Percentiles rank a stretch among this genome's conserved stretches.
phyloP scores from a whole-genome alignment of 2,113 vertebrate genomes.

The Phoenicopterus ruber region DNA sequence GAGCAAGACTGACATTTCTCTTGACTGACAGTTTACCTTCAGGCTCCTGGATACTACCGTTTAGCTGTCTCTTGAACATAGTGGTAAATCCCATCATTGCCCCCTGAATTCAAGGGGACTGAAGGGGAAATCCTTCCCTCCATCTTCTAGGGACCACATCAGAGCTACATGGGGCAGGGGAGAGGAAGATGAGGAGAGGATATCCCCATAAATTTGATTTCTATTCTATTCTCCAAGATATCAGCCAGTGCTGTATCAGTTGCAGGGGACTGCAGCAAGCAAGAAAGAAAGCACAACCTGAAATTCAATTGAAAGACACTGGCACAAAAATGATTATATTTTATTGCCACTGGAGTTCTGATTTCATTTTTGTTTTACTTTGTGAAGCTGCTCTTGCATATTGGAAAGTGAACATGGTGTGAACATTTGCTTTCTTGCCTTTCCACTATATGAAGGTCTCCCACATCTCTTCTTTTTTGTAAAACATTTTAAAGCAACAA shows the following conservation, averaged over 20 bases:
- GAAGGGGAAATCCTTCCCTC: neutral
- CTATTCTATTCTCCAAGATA: neutral
- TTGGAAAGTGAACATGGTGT: neutral
- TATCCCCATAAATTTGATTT: neutral
- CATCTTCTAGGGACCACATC: neutral
- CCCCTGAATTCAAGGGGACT: neutral
- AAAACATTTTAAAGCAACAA: neutral
- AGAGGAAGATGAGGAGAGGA: neutral
- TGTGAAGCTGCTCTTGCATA: neutral
- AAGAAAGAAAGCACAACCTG: neutral
- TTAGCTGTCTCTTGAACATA: neutral
- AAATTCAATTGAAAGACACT: neutral
- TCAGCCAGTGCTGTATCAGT: neutral
- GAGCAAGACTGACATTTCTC: neutral
- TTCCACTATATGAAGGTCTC: neutral
- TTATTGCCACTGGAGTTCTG: neutral
- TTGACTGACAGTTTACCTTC: neutral
- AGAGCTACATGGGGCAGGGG: neutral
- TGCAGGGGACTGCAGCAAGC: neutral
- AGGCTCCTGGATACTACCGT: neutral
- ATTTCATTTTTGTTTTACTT: neutral
- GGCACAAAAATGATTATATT: neutral
- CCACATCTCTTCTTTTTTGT: neutral
- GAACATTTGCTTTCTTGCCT: neutral
- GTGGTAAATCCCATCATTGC: neutral